A percentile compares a stretch with the other conserved stretches of the same genome.
Evolutionary conservation across 2,888 invertebrate species (phyloP).

Genomic region (Deilephila porcellus): DNA sequence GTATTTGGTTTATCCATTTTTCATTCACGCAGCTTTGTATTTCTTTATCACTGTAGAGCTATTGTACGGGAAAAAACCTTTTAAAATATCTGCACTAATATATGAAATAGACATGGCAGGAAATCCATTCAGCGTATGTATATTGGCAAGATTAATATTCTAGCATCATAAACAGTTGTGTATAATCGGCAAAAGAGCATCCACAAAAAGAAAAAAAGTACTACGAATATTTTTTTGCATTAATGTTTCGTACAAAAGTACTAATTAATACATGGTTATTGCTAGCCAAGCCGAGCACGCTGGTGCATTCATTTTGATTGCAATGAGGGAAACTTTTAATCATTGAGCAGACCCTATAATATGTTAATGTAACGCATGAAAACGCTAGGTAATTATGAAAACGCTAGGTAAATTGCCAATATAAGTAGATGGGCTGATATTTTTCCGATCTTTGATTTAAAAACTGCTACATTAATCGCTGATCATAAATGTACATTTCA

Average conservation of each 20-base stretch:
- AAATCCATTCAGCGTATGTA: too few relatives aligned
- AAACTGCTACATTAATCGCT: background rate
- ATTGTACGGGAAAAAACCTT: too few relatives aligned
- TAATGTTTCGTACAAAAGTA: slow-evolving; percentile 17
- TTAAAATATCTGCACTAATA: too few relatives aligned
- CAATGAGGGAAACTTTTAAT: slow-evolving; percentile 21
- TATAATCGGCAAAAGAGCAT: background rate
- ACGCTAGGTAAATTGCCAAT: background rate
- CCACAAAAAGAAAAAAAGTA: background rate
- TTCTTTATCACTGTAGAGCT: too few relatives aligned
- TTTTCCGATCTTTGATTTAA: background rate
- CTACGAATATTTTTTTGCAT: background rate
- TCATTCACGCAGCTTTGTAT: too few relatives aligned
- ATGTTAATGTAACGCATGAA: slow-evolving; percentile 16
- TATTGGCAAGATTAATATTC: too few relatives aligned
- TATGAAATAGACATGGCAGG: too few relatives aligned
- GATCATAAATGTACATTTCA: too few relatives aligned
- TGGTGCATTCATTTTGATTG: slow-evolving; percentile 20
- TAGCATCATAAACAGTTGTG: too few relatives aligned
- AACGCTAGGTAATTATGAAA: background rate
- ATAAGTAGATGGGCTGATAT: background rate
- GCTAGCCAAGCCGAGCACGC: background rate
- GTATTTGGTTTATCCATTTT: too few relatives aligned
- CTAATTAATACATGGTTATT: slow-evolving; percentile 7
- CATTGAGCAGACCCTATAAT: background rate